Conservation (phyloP, 1,140 invertebrate genomes). For the Mylabris phalerata region DNA sequence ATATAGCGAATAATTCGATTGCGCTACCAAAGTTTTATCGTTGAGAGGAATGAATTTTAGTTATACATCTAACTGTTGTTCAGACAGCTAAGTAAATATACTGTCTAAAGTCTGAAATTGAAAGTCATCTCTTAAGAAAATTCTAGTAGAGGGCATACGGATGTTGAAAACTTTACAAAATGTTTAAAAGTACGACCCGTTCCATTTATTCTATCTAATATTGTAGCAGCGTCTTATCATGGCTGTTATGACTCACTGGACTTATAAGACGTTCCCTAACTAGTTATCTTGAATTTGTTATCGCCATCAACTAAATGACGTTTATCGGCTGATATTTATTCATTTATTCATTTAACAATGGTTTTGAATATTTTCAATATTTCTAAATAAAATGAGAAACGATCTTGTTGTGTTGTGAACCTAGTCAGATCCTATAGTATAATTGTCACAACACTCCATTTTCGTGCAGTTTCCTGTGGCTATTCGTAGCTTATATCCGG, state of each 20-base stretch:
- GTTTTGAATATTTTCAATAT: no score
- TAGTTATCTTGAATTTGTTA: no score
- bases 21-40: conserved; percentile 36
- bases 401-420: not conserved
- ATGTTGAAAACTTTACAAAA: conserved; percentile 11
- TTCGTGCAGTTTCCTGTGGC: conserved; percentile 19
- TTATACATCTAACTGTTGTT: conserved; percentile 21
- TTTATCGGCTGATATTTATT: no score
- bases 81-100: conserved; percentile 32
- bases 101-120: conserved; percentile 37
- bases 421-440: not conserved
- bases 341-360: no score
- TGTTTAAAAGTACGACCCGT: conserved; percentile 21
- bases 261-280: not conserved
- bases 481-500: conserved; percentile 22
- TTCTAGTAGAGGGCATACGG: conserved; percentile 16
- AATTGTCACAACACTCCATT: conserved; percentile 23
- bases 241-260: conserved; percentile 17
- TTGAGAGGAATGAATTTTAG: conserved; percentile 31
- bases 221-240: conserved; percentile 15
- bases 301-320: no score
- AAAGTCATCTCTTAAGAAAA: conserved; percentile 32
- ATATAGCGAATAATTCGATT: conserved; percentile 37
- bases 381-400: no score
- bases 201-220: conserved; percentile 13